Percentiles rank a stretch among this genome's conserved stretches.
Evolutionary conservation across 2,113 vertebrate genomes (phyloP).

Genomic region (Nipponia nippon): DNA sequence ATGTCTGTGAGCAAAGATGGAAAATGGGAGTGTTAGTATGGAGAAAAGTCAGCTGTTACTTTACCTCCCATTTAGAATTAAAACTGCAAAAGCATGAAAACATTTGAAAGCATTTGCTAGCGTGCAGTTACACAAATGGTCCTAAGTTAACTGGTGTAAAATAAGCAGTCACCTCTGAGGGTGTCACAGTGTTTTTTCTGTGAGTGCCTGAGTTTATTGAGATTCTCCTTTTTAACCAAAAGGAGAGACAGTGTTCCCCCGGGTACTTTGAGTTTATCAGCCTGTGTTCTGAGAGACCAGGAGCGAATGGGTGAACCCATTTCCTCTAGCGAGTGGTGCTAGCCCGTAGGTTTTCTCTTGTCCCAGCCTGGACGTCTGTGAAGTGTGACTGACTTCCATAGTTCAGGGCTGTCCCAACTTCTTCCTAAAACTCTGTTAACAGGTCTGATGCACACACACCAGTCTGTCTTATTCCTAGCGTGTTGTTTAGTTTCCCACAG

Average conservation of each 20-base stretch:
- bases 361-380: not conserved
- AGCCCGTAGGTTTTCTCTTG: not conserved
- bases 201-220: not conserved
- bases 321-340: not conserved
- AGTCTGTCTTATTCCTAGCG: not conserved
- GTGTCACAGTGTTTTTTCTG: not conserved
- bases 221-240: not conserved
- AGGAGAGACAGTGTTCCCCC: not conserved
- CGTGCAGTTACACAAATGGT: not conserved
- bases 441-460: not conserved
- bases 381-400: not conserved
- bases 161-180: not conserved
- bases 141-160: not conserved
- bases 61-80: not conserved
- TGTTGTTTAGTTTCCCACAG: not conserved
- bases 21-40: not conserved
- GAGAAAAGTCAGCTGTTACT: not conserved
- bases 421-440: not conserved
- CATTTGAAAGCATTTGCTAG: not conserved
- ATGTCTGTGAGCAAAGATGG: not conserved
- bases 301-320: fast-evolving
- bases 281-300: not conserved
- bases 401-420: not conserved
- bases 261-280: not conserved
- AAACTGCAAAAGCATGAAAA: not conserved